Evolutionary conservation across 2,113 vertebrate species (phyloP).

Genomic region (Amblyornis subalaris): DNA sequence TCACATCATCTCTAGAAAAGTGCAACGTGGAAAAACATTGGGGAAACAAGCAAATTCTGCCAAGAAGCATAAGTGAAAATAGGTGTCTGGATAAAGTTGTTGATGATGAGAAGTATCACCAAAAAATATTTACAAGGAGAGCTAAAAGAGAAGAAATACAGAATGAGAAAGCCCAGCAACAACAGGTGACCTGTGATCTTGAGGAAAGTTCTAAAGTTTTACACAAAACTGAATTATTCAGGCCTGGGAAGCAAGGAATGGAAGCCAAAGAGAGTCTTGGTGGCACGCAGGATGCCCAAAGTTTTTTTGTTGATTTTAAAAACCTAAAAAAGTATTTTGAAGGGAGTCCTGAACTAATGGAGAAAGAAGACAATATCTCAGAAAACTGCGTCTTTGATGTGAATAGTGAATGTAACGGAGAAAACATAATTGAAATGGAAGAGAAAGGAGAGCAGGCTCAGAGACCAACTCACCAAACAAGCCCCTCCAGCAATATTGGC

Average conservation of each 20-base stretch:
- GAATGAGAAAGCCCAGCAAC: neutral
- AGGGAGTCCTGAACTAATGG: neutral
- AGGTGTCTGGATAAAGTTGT: neutral
- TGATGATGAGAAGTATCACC: neutral
- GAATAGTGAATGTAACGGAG: neutral
- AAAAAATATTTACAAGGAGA: neutral
- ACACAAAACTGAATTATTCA: constrained; percentile 28
- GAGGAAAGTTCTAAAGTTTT: constrained; percentile 22
- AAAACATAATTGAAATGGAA: neutral
- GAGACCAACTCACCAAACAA: neutral
- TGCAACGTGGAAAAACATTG: neutral
- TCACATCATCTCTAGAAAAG: constrained; percentile 21
- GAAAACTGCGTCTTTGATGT: neutral
- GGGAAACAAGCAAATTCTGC: constrained; percentile 29
- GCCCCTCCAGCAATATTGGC: neutral
- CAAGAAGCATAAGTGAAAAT: constrained; percentile 35
- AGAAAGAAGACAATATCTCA: neutral
- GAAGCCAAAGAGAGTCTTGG: neutral
- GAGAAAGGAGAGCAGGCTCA: neutral
- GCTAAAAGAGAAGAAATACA: neutral
- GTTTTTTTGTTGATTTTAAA: neutral
- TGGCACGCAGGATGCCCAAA: neutral
- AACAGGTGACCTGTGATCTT: neutral
- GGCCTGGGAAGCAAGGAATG: neutral
- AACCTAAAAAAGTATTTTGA: neutral